phyloP scores from a whole-genome alignment of 2,888 invertebrate species.

The Dynastes hyllus region DNA sequence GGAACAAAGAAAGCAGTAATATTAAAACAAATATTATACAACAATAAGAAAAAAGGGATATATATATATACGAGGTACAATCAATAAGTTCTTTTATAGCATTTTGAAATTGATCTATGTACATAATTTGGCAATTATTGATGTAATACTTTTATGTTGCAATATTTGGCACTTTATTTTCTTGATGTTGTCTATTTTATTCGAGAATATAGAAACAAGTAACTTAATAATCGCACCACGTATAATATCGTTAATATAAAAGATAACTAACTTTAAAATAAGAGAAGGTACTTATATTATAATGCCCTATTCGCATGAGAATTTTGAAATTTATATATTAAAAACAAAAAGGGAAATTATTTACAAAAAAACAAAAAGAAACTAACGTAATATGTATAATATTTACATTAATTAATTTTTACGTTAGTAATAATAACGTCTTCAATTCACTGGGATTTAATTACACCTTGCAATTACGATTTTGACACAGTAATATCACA shows the following conservation, averaged over 20 bases:
- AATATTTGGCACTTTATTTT: constrained; percentile 19
- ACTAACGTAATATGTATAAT: not conserved
- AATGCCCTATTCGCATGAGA: constrained; percentile 4
- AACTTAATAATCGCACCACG: constrained; percentile 2
- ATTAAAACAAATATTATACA: constrained; percentile 16
- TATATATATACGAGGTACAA: constrained; percentile 21
- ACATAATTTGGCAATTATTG: not conserved
- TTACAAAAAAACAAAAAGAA: not conserved
- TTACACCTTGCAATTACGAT: constrained; percentile 2
- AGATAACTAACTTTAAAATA: not conserved
- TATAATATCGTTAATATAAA: not conserved
- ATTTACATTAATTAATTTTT: not conserved
- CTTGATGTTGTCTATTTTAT: not conserved
- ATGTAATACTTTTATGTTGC: not conserved
- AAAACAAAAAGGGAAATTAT: not conserved
- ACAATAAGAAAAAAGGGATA: not conserved
- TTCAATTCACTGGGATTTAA: constrained; percentile 4
- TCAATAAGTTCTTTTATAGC: constrained; percentile 1
- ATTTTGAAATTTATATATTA: not conserved
- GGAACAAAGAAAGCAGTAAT: not conserved
- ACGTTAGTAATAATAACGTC: not conserved
- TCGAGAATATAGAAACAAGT: not conserved
- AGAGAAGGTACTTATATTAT: not conserved
- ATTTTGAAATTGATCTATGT: not conserved
- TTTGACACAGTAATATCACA: constrained; percentile 41